These are phyloP conservation scores for Macropodus opercularis DNA, from an alignment of 2,797 vertebrate species.

Conservation along the genomic window DNA sequence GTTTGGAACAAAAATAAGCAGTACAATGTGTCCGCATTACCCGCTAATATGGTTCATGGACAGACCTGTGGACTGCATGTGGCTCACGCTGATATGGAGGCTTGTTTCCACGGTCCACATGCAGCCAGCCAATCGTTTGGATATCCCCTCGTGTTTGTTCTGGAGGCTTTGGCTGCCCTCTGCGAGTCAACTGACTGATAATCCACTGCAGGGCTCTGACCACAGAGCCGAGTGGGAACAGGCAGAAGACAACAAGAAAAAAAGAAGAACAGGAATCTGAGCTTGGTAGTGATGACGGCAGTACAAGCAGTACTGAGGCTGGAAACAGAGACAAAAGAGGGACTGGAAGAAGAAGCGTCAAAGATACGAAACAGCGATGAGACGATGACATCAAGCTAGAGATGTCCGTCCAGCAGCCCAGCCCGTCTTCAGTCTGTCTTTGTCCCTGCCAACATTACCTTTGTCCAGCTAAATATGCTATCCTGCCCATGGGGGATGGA, in stretches of 20 bases:
- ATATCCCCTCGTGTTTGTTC: conserved; percentile 76
- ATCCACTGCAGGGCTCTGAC: conserved; percentile 66
- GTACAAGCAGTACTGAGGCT: conserved; percentile 5
- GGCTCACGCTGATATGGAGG: conserved; percentile 64
- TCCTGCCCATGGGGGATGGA: conserved; percentile 26
- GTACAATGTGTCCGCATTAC: conserved; percentile 40
- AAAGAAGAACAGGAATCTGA: conserved; percentile 11
- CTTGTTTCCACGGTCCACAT: conserved; percentile 65
- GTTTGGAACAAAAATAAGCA: conserved; percentile 62
- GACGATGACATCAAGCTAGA: conserved; percentile 27
- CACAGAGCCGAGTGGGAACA: conserved; percentile 43
- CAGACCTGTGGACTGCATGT: conserved; percentile 53
- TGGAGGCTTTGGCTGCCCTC: conserved; percentile 72
- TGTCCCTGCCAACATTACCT: conserved; percentile 30
- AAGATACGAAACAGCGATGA: conserved; percentile 3
- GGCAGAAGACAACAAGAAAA: conserved; percentile 25
- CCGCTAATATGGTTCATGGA: conserved; percentile 48
- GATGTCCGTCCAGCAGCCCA: too few relatives aligned
- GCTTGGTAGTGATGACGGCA: neutral
- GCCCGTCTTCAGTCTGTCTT: conserved; percentile 66
- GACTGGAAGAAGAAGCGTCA: conserved; percentile 15
- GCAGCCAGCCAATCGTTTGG: conserved; percentile 65
- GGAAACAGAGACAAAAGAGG: conserved; percentile 5
- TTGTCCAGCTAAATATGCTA: conserved; percentile 48
- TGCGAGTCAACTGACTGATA: conserved; percentile 75